Base-by-base conservation (phyloP, 2,888 invertebrate genomes). In the Nemapogon koenigi region DNA sequence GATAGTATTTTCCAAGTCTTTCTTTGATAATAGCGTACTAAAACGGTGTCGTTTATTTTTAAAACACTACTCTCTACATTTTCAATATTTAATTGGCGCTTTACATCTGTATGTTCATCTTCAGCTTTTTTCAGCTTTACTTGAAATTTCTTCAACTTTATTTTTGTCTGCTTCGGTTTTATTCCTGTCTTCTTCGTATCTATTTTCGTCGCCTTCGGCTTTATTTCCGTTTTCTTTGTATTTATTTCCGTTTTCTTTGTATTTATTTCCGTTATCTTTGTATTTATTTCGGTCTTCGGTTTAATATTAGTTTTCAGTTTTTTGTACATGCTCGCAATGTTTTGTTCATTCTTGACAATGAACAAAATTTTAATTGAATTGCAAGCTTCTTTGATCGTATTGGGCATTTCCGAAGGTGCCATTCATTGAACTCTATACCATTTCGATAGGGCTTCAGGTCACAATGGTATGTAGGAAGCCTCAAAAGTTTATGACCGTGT, bases 391-490 rank as follows among this genome's bases (percentile, higher is more conserved):
- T 45, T 41, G 41, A 35, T 30, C 39, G 18, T 11, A 10, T 8
- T n/a, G 8, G 4, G 10, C 4, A 33, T 33, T 16, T 33, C 37
- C 41, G 7, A 46, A 43, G 35, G 46, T 46, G 40, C 43, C 46
- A 22, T n/a, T n/a, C n/a, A n/a, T n/a, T n/a, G n/a, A n/a, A n/a
- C n/a, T 43, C 48, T 10, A 48, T 46, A 17, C 48, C 38, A 18
- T 39, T 17, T 46, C 49, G 28, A 44, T 28, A 36, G 46, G 6
- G 6, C 22, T 22, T 22, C 22, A 22, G n/a, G n/a, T n/a, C n/a
- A n/a, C n/a, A n/a, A n/a, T n/a, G n/a, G n/a, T n/a, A n/a, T n/a
- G n/a, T n/a, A n/a, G n/a, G n/a, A n/a, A 28, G 18, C 44, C 43
- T 47, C 43, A n/a, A n/a, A n/a, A n/a, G n/a, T n/a, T n/a, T n/a